Conservation (phyloP, 2,797 vertebrate genomes). For the Chaunax sp. region DNA sequence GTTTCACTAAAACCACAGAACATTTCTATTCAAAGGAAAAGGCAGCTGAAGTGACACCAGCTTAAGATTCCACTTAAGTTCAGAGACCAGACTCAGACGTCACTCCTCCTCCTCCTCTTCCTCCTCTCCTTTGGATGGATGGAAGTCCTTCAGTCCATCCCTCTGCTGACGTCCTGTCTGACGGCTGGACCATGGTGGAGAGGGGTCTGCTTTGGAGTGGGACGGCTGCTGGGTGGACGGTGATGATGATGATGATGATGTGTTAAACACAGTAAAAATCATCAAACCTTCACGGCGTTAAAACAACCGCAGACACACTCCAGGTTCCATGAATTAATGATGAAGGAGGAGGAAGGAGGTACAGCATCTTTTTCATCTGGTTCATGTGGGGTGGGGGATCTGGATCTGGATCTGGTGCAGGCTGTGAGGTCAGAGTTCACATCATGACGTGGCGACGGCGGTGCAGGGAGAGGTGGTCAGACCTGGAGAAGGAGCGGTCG, state of each 20-base stretch:
- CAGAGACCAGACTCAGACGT: slow-evolving; percentile 16
- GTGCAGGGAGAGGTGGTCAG: slow-evolving; percentile 96
- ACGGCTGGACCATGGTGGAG: no score
- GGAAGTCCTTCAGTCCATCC: no score
- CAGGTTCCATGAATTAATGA: no score
- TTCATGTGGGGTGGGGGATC: slow-evolving; percentile 13
- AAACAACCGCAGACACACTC: no score
- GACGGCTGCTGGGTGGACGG: slow-evolving; percentile 23
- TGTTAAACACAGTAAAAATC: no score
- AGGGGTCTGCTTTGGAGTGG: no score
- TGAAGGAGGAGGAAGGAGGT: slow-evolving; percentile 31
- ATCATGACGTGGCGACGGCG: slow-evolving; percentile 95
- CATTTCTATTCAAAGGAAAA: no score
- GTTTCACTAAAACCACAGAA: no score
- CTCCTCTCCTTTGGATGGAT: slow-evolving; percentile 32
- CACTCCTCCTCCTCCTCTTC: slow-evolving; percentile 43
- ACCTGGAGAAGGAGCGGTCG: slow-evolving; percentile 96
- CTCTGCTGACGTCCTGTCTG: no score
- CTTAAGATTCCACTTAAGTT: no score
- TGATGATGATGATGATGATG: slow-evolving; percentile 24
- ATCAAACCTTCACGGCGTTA: slow-evolving; percentile 21
- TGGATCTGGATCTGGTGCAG: not conserved
- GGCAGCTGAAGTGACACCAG: no score
- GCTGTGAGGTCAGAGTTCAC: slow-evolving; percentile 79
- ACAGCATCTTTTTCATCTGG: slow-evolving; percentile 1